Percentiles rank a stretch among this genome's conserved stretches.
phyloP scores from a whole-genome alignment of 1,140 invertebrate genomes.

The Penaeus vannamei region DNA sequence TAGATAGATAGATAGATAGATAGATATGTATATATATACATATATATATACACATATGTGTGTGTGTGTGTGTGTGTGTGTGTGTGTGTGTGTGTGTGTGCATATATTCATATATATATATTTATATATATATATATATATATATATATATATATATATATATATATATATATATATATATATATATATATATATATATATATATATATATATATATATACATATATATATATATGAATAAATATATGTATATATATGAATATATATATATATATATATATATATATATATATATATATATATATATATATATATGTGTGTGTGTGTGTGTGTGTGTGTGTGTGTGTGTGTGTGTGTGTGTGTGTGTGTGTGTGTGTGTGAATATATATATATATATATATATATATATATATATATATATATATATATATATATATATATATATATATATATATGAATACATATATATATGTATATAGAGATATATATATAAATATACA shows the following conservation, averaged over 20 bases:
- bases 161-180: slow-evolving; percentile 33
- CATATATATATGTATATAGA: no score
- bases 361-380: no score
- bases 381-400: no score
- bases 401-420: no score
- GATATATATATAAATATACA: neutral
- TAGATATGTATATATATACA: slow-evolving; percentile 22
- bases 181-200: slow-evolving; percentile 16
- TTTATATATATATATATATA: slow-evolving; percentile 24
- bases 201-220: slow-evolving; percentile 41
- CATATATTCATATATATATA: slow-evolving; percentile 27
- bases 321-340: neutral
- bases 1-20: slow-evolving; percentile 1
- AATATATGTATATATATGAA: slow-evolving; percentile 7
- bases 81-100: neutral
- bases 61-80: slow-evolving; percentile 5
- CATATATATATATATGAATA: slow-evolving; percentile 29
- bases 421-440: no score
- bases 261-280: slow-evolving; percentile 23
- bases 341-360: no score
- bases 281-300: neutral
- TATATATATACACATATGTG: slow-evolving; percentile 21
- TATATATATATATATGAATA: no score
- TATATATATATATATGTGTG: neutral
- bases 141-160: neutral